Percentiles rank a stretch among this genome's conserved stretches.
phyloP scores from a whole-genome alignment of 1,140 invertebrate genomes.

The Temnothorax longispinosus region DNA sequence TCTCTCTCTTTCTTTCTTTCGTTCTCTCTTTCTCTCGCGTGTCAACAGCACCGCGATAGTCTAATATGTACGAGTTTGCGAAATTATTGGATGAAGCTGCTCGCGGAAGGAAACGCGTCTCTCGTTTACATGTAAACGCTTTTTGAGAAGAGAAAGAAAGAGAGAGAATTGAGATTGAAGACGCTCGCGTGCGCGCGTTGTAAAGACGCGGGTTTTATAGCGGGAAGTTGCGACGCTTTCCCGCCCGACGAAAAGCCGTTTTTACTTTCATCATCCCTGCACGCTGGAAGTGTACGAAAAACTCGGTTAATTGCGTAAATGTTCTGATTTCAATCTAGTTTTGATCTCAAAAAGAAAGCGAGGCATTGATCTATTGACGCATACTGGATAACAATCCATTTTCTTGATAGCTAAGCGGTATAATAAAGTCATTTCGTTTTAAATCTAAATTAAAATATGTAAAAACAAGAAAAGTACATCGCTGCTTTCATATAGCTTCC shows the following conservation, averaged over 20 bases:
- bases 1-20: not conserved
- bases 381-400: not conserved
- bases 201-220: conserved; percentile 34
- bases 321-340: not conserved
- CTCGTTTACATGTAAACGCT: conserved; percentile 52
- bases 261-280: not conserved
- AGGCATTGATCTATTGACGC: not conserved
- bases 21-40: not conserved
- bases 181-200: not conserved
- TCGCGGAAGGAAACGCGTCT: conserved; percentile 51
- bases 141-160: conserved; percentile 5
- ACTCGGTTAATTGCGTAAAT: conserved; percentile 25
- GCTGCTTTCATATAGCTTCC: not conserved
- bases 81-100: conserved; percentile 41
- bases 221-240: not conserved
- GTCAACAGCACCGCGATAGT: conserved; percentile 13
- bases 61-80: conserved; percentile 48
- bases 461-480: not conserved
- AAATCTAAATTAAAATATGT: conserved; percentile 5
- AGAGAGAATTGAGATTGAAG: conserved; percentile 11
- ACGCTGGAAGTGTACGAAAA: not conserved
- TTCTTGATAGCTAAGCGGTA: not conserved
- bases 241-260: not conserved
- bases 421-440: not conserved
- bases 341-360: not conserved